Evolutionary conservation across 2,797 vertebrate species (phyloP).

Genomic region (Mastacembelus armatus): DNA sequence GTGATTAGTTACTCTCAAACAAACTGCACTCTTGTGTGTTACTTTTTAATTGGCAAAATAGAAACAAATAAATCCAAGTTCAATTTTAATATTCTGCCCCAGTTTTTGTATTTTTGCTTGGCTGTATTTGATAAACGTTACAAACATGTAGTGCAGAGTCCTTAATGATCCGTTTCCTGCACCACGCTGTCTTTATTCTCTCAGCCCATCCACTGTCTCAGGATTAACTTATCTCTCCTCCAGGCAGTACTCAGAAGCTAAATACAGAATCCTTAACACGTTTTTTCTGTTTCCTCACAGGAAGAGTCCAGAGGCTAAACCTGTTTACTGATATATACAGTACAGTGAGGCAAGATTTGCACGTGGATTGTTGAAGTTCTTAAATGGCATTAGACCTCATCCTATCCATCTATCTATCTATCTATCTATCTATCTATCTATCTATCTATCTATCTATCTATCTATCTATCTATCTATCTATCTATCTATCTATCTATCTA

Average conservation of each 20-base stretch:
- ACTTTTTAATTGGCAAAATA: conserved; percentile 63
- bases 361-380: conserved; percentile 19
- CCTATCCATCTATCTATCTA: no score
- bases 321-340: conserved; percentile 23
- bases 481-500: no score
- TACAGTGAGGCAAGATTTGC: conserved; percentile 36
- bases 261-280: conserved; percentile 76
- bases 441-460: no score
- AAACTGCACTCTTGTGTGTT: conserved; percentile 42
- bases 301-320: conserved; percentile 49
- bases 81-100: conserved; percentile 57
- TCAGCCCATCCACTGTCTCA: conserved; percentile 58
- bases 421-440: no score
- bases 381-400: no score
- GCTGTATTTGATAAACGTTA: conserved; percentile 71
- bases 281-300: conserved; percentile 54
- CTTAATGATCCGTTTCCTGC: conserved; percentile 71
- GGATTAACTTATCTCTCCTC: conserved; percentile 78
- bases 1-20: conserved; percentile 57
- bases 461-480: no score
- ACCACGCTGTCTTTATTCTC: conserved; percentile 63
- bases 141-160: conserved; percentile 53
- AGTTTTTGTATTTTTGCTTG: conserved; percentile 59
- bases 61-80: conserved; percentile 64
- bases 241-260: conserved; percentile 61